These are phyloP conservation scores for Caloenas nicobarica DNA, from an alignment of 2,113 vertebrate genomes.

Conservation along the genomic window DNA sequence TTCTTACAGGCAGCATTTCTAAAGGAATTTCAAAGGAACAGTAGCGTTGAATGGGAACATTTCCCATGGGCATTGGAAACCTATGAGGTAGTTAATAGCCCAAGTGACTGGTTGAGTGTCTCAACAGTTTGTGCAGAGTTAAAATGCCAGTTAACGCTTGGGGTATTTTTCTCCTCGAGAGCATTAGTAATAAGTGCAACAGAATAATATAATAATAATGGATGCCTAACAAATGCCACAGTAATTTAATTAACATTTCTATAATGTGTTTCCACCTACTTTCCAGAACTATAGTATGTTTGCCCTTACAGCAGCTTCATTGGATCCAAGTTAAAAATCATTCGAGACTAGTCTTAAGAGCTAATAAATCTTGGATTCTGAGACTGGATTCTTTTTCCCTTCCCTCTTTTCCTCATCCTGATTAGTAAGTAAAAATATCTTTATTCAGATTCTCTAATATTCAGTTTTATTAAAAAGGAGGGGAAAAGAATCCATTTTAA, in stretches of 20 bases:
- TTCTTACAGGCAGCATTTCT: neutral
- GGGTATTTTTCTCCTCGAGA: neutral
- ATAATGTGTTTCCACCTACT: neutral
- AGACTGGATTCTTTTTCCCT: neutral
- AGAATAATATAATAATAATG: neutral
- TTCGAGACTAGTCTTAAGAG: neutral
- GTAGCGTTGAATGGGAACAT: neutral
- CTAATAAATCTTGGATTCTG: neutral
- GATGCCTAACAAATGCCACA: neutral
- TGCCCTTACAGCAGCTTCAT: neutral
- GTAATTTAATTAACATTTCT: neutral
- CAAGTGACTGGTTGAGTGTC: neutral
- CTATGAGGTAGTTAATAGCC: neutral
- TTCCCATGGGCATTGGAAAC: fast-evolving
- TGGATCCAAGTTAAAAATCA: neutral
- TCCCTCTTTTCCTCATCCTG: neutral
- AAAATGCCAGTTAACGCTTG: neutral
- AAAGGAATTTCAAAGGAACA: neutral
- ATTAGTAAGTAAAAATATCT: neutral
- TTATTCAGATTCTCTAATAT: fast-evolving
- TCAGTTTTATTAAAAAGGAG: neutral
- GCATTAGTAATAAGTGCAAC: neutral
- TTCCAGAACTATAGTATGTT: neutral
- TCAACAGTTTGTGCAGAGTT: neutral
- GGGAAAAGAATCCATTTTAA: neutral